Evolutionary conservation across 2,888 invertebrate species (phyloP).

Genomic region (Hoplodrina blanda): DNA sequence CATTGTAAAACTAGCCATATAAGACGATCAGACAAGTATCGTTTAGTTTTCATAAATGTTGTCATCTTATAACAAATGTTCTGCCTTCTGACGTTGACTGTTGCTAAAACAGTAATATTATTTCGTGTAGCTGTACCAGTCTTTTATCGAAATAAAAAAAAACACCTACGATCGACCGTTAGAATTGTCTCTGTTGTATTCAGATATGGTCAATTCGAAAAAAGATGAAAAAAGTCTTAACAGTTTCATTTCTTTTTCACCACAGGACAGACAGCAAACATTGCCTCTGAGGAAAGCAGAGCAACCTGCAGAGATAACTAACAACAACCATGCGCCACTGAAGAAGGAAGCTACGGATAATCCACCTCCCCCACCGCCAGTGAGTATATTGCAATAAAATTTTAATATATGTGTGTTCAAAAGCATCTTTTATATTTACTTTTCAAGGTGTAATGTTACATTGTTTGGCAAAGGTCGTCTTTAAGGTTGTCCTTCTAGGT

Average conservation of each 20-base stretch:
- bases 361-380: slow-evolving; percentile 92
- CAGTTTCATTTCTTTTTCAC: slow-evolving; percentile 53
- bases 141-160: too few species aligned
- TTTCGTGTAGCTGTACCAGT: background rate
- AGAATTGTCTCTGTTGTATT: background rate
- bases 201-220: background rate
- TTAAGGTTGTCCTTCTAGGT: too few species aligned
- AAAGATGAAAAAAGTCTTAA: background rate
- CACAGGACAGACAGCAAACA: slow-evolving; percentile 84
- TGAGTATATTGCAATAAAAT: slow-evolving; percentile 72
- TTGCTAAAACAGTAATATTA: background rate
- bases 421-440: too few species aligned
- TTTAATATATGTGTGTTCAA: too few species aligned
- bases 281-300: slow-evolving; percentile 77
- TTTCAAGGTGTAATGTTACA: too few species aligned
- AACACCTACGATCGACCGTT: background rate
- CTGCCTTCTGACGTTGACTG: background rate
- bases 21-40: background rate
- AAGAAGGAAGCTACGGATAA: slow-evolving; percentile 76
- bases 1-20: background rate
- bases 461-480: too few species aligned
- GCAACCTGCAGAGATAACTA: slow-evolving; percentile 61
- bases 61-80: too few species aligned
- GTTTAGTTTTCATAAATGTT: background rate
- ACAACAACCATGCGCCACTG: slow-evolving; percentile 66